Conservation (phyloP, 2,888 invertebrate species). For the Sphaeridia pumilis region DNA sequence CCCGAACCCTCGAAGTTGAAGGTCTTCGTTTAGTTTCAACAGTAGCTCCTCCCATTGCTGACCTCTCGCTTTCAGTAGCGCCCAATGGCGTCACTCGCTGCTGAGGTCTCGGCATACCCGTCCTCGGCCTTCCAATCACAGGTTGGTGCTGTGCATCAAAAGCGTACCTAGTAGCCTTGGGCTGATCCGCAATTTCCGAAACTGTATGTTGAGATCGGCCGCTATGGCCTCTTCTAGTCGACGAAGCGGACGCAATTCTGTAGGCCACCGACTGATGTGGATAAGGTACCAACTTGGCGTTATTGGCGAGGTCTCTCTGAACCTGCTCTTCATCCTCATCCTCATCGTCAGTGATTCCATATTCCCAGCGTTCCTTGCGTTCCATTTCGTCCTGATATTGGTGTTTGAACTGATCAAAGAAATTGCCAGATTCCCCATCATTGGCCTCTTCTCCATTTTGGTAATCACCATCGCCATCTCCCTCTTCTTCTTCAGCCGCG, state of each 20-base stretch:
- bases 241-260: constrained; percentile 3
- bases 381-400: constrained; percentile 34
- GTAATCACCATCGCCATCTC: constrained; percentile 13
- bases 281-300: constrained; percentile 2
- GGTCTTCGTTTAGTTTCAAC: too few species aligned
- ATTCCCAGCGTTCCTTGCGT: constrained; percentile 31
- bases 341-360: constrained; percentile 26
- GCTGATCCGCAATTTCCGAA: neutral
- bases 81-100: too few species aligned
- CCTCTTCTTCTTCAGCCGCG: constrained; percentile 13
- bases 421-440: constrained; percentile 18
- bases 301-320: too few species aligned
- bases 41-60: too few species aligned
- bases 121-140: too few species aligned
- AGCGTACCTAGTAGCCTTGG: neutral
- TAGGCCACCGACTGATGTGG: constrained; percentile 7
- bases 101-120: too few species aligned
- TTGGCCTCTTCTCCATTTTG: constrained; percentile 17
- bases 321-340: constrained; percentile 28
- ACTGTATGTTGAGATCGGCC: neutral
- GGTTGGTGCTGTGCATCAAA: too few species aligned
- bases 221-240: neutral
- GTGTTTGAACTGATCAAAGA: constrained; percentile 33
- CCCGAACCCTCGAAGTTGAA: too few species aligned
- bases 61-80: too few species aligned